These are phyloP conservation scores for Botrylloides violaceus DNA, from an alignment of 23 tunicate species.

Conservation along the genomic window DNA sequence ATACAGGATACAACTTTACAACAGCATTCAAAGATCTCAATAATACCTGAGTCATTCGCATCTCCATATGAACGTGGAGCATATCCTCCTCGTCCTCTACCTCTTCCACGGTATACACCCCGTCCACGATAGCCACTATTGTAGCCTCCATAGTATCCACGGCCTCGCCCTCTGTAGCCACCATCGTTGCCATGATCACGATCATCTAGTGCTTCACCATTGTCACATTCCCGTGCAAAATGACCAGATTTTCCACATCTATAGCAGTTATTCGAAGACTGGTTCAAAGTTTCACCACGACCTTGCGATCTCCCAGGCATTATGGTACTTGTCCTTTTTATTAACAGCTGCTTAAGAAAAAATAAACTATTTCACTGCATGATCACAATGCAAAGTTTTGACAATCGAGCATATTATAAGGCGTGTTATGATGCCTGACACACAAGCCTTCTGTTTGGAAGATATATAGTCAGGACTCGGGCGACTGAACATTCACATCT, in stretches of 20 bases:
- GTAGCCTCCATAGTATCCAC: slow-evolving; percentile 40
- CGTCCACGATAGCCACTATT: slow-evolving; percentile 45
- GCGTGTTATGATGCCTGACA: too few relatives aligned
- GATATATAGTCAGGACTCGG: too few relatives aligned
- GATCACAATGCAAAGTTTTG: too few relatives aligned
- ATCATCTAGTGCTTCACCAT: slow-evolving; percentile 3
- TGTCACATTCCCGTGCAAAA: slow-evolving; percentile 59
- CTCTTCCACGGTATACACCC: slow-evolving; percentile 30
- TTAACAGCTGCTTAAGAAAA: too few relatives aligned
- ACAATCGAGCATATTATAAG: too few relatives aligned
- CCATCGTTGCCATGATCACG: slow-evolving; percentile 30
- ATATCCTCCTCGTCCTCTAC: slow-evolving; percentile 30
- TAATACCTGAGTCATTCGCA: too few relatives aligned
- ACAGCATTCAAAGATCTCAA: too few relatives aligned
- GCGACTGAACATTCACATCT: too few relatives aligned
- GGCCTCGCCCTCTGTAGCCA: slow-evolving; percentile 29
- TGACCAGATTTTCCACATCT: slow-evolving; percentile 82
- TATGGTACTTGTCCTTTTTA: too few relatives aligned
- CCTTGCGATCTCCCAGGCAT: slow-evolving; percentile 14
- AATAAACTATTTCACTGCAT: too few relatives aligned
- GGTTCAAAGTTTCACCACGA: background rate
- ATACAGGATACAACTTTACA: too few relatives aligned
- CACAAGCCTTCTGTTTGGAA: too few relatives aligned
- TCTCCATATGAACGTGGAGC: background rate
- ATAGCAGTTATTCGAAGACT: slow-evolving; percentile 37